Evolutionary conservation across 2,113 vertebrate genomes (phyloP).

Genomic region (Eurypyga helias): DNA sequence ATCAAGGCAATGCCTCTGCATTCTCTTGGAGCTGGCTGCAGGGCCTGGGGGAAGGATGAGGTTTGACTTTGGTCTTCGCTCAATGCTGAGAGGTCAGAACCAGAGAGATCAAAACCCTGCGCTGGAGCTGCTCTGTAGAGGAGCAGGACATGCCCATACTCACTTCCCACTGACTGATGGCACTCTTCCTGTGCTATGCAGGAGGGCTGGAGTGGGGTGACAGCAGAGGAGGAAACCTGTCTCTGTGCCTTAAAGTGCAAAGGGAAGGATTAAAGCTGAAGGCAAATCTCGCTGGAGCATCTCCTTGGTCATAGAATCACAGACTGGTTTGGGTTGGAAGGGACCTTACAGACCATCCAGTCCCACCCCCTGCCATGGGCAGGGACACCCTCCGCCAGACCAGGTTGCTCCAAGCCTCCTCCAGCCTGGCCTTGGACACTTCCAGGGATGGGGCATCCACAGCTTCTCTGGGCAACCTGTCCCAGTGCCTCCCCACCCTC

Average conservation of each 20-base stretch:
- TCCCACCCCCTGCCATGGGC: no score
- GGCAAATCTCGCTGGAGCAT: background rate
- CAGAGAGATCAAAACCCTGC: background rate
- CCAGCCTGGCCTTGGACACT: no score
- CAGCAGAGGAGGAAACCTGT: background rate
- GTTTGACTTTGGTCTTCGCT: background rate
- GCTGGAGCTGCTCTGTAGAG: background rate
- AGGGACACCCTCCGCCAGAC: no score
- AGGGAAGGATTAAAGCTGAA: background rate
- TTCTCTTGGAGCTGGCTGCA: background rate
- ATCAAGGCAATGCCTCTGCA: background rate
- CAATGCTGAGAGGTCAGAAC: background rate
- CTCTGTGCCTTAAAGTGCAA: background rate
- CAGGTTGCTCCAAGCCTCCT: no score
- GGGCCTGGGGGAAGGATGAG: background rate
- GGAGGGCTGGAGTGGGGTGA: background rate
- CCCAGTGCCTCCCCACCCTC: no score
- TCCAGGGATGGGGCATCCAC: no score
- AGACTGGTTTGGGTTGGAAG: no score
- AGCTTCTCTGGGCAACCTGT: no score
- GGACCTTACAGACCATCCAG: no score
- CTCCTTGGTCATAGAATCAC: background rate
- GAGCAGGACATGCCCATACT: background rate
- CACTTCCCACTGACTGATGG: background rate
- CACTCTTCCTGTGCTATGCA: background rate